Evolutionary conservation across 2,888 invertebrate species (phyloP), one percentile per base, ranked within the genome.

Genomic region (Phania funesta): DNA sequence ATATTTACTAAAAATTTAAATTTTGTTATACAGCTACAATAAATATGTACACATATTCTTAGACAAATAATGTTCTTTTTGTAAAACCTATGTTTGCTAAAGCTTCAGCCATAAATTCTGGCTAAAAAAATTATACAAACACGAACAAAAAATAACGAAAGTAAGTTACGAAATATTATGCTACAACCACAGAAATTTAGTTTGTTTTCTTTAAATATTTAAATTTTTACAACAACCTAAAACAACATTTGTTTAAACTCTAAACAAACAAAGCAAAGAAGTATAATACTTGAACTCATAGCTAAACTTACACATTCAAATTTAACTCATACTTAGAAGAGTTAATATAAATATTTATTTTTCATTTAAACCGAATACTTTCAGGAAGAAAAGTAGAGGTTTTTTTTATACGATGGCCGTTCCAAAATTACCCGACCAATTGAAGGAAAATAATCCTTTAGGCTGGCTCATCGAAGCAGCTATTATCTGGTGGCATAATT

Each of bases 341-440:
- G 70, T 65, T 76, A 65, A 78, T 65, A 44, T 56, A 82, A 82
- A 82, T 82, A 78, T 82, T 78, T 82, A 68, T 65, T 64, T 82
- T 64, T 74, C 68, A 82, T 82, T 78, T 75, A 68, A 52, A 54
- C 26, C 18, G 7, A 44, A 3, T 32, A 56, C 5, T 64, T 32
- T 11, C n/a, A 50, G 24, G 1, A 38, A 29, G 18, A 16, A 0
- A n/a, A 50, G 22, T 9, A 16, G 13, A 20, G 22, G 9, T 29
- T 11, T 2, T n/a, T n/a, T n/a, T n/a, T n/a, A n/a, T n/a, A n/a
- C n/a, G n/a, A n/a, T n/a, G n/a, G n/a, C n/a, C n/a, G n/a, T n/a
- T n/a, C n/a, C n/a, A n/a, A n/a, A n/a, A n/a, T n/a, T n/a, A n/a
- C n/a, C n/a, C n/a, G n/a, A n/a, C n/a, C n/a, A n/a, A n/a, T n/a